These are phyloP conservation scores for Phallusia fumigata DNA, from an alignment of 23 tunicate species.

Conservation along the genomic window DNA sequence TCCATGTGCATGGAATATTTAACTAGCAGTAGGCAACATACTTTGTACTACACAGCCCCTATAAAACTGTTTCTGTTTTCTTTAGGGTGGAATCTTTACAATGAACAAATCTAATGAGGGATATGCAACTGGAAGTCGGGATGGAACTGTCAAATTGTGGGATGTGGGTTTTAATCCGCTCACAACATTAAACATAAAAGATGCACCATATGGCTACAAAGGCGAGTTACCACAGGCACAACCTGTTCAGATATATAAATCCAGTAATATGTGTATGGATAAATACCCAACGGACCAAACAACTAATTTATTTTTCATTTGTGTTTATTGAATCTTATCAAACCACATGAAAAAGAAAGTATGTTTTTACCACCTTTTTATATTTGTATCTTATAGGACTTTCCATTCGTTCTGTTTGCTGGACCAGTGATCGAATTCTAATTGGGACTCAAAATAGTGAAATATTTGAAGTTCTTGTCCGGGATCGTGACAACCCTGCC, in stretches of 20 bases:
- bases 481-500: slow-evolving; percentile 55
- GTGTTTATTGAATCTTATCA: too few relatives aligned
- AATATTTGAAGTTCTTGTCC: slow-evolving; percentile 80
- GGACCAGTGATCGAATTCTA: slow-evolving; percentile 56
- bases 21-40: background rate
- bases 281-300: too few relatives aligned
- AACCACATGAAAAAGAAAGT: too few relatives aligned
- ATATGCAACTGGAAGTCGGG: slow-evolving; percentile 87
- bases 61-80: background rate
- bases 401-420: slow-evolving; percentile 46
- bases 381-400: slow-evolving; percentile 31
- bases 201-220: slow-evolving; percentile 62
- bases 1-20: background rate
- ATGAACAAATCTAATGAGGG: slow-evolving; percentile 67
- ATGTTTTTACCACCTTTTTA: background rate
- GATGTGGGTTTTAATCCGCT: slow-evolving; percentile 72
- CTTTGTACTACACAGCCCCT: background rate
- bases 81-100: slow-evolving; percentile 69
- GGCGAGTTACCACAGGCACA: slow-evolving; percentile 19
- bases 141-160: slow-evolving; percentile 80
- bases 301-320: too few relatives aligned
- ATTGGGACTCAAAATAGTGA: slow-evolving; percentile 93
- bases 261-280: too few relatives aligned
- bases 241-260: background rate
- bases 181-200: slow-evolving; percentile 38